Evolutionary conservation across 2,888 invertebrate species (phyloP), one percentile per base, ranked within the genome.

Genomic region (Epinotia ramella): DNA sequence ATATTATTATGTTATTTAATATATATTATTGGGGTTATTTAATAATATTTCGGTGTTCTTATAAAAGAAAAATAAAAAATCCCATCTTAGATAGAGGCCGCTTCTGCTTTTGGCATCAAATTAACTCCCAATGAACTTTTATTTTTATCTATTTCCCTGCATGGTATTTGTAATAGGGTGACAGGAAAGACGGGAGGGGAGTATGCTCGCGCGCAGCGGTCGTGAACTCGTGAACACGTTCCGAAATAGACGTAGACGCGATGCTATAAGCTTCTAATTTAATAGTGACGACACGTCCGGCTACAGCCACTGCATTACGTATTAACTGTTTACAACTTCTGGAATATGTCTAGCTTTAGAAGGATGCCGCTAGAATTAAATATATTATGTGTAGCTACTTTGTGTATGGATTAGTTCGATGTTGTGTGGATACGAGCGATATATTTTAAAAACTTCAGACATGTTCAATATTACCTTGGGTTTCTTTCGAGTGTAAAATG

Each of bases 161-260:
- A 70, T 24, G 82, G 82, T 83, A 81, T 83, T 84, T 80, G 80
- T 66, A 24, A 46, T 33, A 33, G 59, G 46, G 49, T 64, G 18
- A 12, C 18, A 33, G 64, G 53, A 74, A 60, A 53, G 33, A 18
- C 49, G 33, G 49, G 33, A 66, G 5, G 70, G n/a, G n/a, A n/a
- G n/a, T 57, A 79, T 79, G 83, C 81, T 83, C 81, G 77, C 73
- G 82, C 79, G 81, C 82, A 81, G 88, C 85, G 91, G 89, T 91
- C 91, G 89, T 84, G 90, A 90, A 86, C 90, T 91, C 91, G 89
- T 84, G 90, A 90, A 86, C 90, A 88, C 87, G 81, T 81, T 83
- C 86, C 81, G 82, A 89, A 91, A 92, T 91, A 92, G 90, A 89
- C 84, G 84, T 89, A 88, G 89, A 88, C 87, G 76, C 76, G 78